A percentile compares a stretch with the other conserved stretches of the same genome.
These are phyloP conservation scores for Echinometra lucunter DNA, from an alignment of 53 echinoderm and acorn worm genomes.

Conservation along the genomic window DNA sequence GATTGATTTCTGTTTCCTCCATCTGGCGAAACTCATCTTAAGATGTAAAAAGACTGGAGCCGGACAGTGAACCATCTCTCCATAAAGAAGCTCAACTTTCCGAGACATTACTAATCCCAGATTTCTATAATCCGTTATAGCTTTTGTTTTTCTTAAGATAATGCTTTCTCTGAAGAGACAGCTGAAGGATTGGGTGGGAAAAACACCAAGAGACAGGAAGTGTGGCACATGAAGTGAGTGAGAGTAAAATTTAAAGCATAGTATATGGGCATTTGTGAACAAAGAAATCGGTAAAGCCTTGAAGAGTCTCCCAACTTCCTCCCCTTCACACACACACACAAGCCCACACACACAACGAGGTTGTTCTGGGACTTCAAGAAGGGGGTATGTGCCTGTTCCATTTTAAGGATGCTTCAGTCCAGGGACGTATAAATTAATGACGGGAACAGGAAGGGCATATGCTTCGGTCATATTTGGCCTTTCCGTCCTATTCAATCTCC, in stretches of 20 bases:
- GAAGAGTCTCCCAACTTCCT: no score
- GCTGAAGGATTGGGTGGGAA: background rate
- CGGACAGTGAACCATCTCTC: background rate
- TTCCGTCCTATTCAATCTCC: no score
- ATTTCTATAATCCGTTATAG: constrained; percentile 15
- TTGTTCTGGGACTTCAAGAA: no score
- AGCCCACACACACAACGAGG: no score
- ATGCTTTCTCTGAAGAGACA: background rate
- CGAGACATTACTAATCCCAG: background rate
- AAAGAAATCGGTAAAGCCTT: no score
- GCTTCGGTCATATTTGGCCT: no score
- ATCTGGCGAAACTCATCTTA: background rate
- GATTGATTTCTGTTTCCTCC: background rate
- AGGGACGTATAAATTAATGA: no score
- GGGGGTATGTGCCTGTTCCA: no score
- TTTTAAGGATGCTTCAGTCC: no score
- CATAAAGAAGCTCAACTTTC: background rate
- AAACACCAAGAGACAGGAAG: background rate
- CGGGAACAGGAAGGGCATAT: no score
- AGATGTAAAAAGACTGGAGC: background rate
- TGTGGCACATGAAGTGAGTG: background rate
- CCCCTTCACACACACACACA: no score
- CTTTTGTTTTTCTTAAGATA: background rate
- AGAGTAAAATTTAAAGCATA: background rate
- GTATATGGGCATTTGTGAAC: background rate